phyloP scores from a whole-genome alignment of 2,888 invertebrate genomes.

The Eudasyphora cyanicolor region DNA sequence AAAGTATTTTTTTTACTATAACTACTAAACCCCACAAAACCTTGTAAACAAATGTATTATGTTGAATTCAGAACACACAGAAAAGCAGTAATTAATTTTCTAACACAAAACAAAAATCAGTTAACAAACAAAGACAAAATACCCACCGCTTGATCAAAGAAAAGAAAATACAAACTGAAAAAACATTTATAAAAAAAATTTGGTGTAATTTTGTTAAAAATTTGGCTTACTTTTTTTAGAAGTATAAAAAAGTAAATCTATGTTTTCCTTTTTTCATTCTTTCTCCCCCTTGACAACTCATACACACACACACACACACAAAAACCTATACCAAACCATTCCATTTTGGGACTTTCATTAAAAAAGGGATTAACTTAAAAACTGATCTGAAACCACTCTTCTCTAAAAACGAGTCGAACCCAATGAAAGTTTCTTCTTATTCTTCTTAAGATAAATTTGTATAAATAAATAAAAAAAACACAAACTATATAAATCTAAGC shows the following conservation, averaged over 20 bases:
- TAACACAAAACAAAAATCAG: slow-evolving; percentile 26
- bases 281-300: neutral
- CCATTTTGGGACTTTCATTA: slow-evolving; percentile 60
- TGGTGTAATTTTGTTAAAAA: slow-evolving; percentile 53
- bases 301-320: neutral
- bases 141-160: slow-evolving; percentile 58
- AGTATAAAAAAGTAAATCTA: neutral
- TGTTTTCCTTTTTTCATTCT: neutral
- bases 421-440: slow-evolving; percentile 55
- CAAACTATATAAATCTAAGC: slow-evolving; percentile 40
- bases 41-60: slow-evolving; percentile 17
- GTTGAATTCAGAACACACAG: neutral
- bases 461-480: slow-evolving; percentile 42
- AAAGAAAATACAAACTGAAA: slow-evolving; percentile 1
- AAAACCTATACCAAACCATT: slow-evolving; percentile 63
- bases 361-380: slow-evolving; percentile 18
- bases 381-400: neutral
- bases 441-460: slow-evolving; percentile 43
- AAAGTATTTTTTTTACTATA: slow-evolving; percentile 29
- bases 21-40: neutral
- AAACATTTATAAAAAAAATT: slow-evolving; percentile 26
- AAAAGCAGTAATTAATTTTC: slow-evolving; percentile 29
- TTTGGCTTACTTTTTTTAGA: slow-evolving; percentile 43
- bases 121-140: slow-evolving; percentile 50
- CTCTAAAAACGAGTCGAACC: slow-evolving; percentile 22